Percentiles rank a stretch among this genome's conserved stretches.
Evolutionary conservation across 2,797 vertebrate species (phyloP).

Genomic region (Acipenser transmontanus): DNA sequence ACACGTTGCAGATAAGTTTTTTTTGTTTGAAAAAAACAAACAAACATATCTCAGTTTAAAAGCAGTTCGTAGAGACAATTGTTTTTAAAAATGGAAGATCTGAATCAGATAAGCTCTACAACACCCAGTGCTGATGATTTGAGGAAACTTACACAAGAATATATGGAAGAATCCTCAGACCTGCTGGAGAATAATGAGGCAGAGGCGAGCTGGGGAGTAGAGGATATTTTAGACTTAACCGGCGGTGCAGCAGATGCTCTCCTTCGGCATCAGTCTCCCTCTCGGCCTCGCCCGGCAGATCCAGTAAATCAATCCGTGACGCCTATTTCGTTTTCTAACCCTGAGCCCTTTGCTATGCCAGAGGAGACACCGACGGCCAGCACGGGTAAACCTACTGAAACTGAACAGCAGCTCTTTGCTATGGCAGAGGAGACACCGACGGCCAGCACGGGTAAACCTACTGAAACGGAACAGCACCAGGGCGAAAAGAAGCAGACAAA

Average conservation of each 20-base stretch:
- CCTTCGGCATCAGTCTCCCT: slow-evolving; percentile 41
- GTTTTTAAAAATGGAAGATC: slow-evolving; percentile 60
- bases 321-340: neutral
- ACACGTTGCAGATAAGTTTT: too few relatives aligned
- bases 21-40: too few relatives aligned
- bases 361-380: neutral
- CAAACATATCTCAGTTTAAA: too few relatives aligned
- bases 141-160: slow-evolving; percentile 36
- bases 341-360: slow-evolving; percentile 9
- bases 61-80: too few relatives aligned
- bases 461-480: neutral
- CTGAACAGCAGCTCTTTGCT: too few relatives aligned
- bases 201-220: slow-evolving; percentile 25
- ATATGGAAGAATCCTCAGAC: neutral
- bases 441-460: neutral
- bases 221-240: slow-evolving; percentile 54
- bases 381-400: slow-evolving; percentile 2
- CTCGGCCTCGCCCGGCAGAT: slow-evolving; percentile 30
- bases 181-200: slow-evolving; percentile 17
- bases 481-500: neutral
- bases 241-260: slow-evolving; percentile 52
- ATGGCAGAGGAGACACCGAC: neutral
- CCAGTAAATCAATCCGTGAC: slow-evolving; percentile 19
- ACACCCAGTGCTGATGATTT: slow-evolving; percentile 35
- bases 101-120: slow-evolving; percentile 49